Evolutionary conservation across 1,140 invertebrate genomes (phyloP).

Genomic region (Lordiphosa clarofinis): DNA sequence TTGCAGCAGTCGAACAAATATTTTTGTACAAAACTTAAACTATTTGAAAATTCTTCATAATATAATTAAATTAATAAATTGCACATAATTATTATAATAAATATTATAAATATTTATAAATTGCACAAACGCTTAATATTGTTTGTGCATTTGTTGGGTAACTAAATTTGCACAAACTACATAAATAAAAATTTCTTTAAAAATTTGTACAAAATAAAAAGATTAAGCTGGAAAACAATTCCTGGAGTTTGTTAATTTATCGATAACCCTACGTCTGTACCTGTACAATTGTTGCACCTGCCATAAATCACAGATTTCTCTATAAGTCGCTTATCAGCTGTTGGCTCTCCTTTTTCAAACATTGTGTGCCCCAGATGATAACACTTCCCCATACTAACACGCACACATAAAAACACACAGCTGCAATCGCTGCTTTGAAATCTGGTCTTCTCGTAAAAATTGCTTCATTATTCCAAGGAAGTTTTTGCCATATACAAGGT

Average conservation of each 20-base stretch:
- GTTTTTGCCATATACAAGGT: slow-evolving; percentile 45
- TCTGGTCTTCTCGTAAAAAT: slow-evolving; percentile 55
- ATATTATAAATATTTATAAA: too few relatives aligned
- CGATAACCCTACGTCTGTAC: slow-evolving; percentile 26
- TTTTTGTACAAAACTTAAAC: too few relatives aligned
- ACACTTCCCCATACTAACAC: slow-evolving; percentile 27
- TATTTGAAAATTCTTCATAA: too few relatives aligned
- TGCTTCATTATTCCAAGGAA: slow-evolving; percentile 72
- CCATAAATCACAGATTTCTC: slow-evolving; percentile 64
- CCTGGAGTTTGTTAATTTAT: slow-evolving; percentile 7
- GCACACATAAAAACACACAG: slow-evolving; percentile 19
- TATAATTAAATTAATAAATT: too few relatives aligned
- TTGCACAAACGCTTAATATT: too few relatives aligned
- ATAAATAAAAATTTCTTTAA: too few relatives aligned
- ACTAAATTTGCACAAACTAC: too few relatives aligned
- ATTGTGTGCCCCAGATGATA: slow-evolving; percentile 20
- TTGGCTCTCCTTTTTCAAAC: slow-evolving; percentile 1
- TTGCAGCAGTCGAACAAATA: too few relatives aligned
- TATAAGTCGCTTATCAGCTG: slow-evolving; percentile 49
- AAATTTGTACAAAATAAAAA: too few relatives aligned
- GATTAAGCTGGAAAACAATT: too few relatives aligned
- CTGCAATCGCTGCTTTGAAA: slow-evolving; percentile 61
- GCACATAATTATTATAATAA: too few relatives aligned
- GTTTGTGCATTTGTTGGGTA: too few relatives aligned
- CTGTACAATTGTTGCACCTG: slow-evolving; percentile 44